These are phyloP conservation scores for Muscicapa comitata DNA, from an alignment of 2,797 vertebrate genomes.

Conservation along the genomic window DNA sequence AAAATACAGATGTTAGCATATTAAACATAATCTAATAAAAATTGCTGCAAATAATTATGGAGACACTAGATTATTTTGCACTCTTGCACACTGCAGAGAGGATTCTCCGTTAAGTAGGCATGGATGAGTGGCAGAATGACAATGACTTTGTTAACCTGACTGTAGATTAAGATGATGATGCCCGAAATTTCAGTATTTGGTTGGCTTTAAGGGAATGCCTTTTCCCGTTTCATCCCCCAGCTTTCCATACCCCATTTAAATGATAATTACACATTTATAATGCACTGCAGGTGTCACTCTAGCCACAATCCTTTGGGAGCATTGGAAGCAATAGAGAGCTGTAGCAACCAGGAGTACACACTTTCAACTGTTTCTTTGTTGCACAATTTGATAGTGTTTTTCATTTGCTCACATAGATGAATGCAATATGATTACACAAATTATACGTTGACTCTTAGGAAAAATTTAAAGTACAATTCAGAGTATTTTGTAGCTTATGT, in stretches of 20 bases:
- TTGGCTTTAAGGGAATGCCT: constrained; percentile 59
- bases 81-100: not conserved
- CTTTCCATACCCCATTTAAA: constrained; percentile 72
- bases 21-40: constrained; percentile 31
- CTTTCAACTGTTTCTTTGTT: constrained; percentile 63
- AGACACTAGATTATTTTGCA: constrained; percentile 4
- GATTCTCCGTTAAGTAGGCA: constrained; percentile 25
- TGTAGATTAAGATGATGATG: constrained; percentile 55
- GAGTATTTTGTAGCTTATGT: not conserved
- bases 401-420: constrained; percentile 36
- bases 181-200: constrained; percentile 59
- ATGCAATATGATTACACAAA: constrained; percentile 64
- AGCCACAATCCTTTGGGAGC: constrained; percentile 55
- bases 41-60: constrained; percentile 33
- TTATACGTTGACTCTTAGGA: constrained; percentile 45
- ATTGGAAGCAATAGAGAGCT: constrained; percentile 38
- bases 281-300: constrained; percentile 68
- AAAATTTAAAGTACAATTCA: constrained; percentile 22
- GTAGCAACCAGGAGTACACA: constrained; percentile 36
- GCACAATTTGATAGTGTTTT: constrained; percentile 46
- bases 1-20: constrained; percentile 14
- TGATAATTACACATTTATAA: constrained; percentile 77
- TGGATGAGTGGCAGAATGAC: constrained; percentile 54
- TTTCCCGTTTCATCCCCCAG: constrained; percentile 58
- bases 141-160: constrained; percentile 67